Conservation (phyloP, 2,113 vertebrate species). For the Rhynchopsitta pachyrhyncha region DNA sequence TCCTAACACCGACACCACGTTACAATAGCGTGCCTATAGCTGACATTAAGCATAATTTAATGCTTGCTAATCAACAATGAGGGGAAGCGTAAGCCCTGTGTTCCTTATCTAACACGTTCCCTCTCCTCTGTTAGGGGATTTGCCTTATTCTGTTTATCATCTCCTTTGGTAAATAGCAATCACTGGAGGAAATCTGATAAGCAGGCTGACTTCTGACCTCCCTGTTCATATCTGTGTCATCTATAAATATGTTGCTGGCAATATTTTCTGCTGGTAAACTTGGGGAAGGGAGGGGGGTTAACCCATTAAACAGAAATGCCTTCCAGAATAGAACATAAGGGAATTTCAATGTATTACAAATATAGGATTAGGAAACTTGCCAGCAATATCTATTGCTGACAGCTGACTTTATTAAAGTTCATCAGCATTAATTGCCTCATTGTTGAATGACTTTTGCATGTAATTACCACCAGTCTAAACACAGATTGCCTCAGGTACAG, state of each 20-base stretch:
- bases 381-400: conserved; percentile 73
- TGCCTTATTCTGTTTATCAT: conserved; percentile 44
- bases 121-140: conserved; percentile 31
- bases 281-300: not conserved
- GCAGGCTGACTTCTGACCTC: conserved; percentile 54
- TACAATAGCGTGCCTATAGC: not conserved
- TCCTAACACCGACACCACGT: not conserved
- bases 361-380: conserved; percentile 73
- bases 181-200: conserved; percentile 64
- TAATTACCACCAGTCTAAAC: conserved; percentile 76
- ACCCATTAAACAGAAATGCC: conserved; percentile 66
- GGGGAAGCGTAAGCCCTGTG: not conserved
- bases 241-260: conserved; percentile 54
- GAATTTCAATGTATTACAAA: conserved; percentile 72
- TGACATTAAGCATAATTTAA: conserved; percentile 15
- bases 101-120: not conserved
- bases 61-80: conserved; percentile 47
- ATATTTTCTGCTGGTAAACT: conserved; percentile 58
- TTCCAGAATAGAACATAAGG: conserved; percentile 66
- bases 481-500: conserved; percentile 72
- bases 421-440: conserved; percentile 77
- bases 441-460: conserved; percentile 70
- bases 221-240: conserved; percentile 44
- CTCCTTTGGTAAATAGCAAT: conserved; percentile 54
- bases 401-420: conserved; percentile 78